Evolutionary conservation across 1,140 invertebrate species (phyloP), one percentile per base, ranked within the genome.

Genomic region (Chironomus tepperi): DNA sequence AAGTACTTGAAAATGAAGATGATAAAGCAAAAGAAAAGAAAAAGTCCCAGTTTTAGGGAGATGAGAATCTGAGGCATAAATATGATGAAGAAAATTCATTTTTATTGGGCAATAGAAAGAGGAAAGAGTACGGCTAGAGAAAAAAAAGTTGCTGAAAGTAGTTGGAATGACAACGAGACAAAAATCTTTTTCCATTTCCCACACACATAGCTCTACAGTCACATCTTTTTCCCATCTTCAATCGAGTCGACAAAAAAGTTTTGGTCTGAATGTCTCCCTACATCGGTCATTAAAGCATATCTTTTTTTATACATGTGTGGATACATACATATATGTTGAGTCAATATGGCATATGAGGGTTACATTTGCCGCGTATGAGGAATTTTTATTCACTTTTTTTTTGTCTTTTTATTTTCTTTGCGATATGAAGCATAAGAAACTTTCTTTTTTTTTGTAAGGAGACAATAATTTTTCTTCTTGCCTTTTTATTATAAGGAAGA

Each of bases 141-240:
- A 15, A 7, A 47, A 47, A 47, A 57, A 57, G 47, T 57, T 57
- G 47, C 47, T 57, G 47, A 57, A 57, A 57, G 47, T 57, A 57
- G 47, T 70, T 70, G 65, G n/a, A 70, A 70, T 18, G 18, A 19
- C 65, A 70, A 12, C 65, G 18, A 70, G 65, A 70, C 16, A 70
- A 70, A 70, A 70, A 21, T 70, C 16, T 70, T 70, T 70, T 19
- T 70, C 65, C 10, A 34, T 34, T 34, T 34, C 24, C 24, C 24
- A 34, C 24, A 34, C 24, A 34, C 24, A 34, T 34, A 34, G 24
- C 5, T 5, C 1, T 34, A 34, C 24, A 34, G 2, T 67, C 64
- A 18, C 47, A n/a, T 15, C 9, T 15, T 57, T 15, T 57, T 57
- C 24, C 24, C 24, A 34, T 57, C 12, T 57, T 57, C 5, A n/a